These are phyloP conservation scores for Trimorus sp. DNA, from an alignment of 2,888 invertebrate species.

Conservation along the genomic window DNA sequence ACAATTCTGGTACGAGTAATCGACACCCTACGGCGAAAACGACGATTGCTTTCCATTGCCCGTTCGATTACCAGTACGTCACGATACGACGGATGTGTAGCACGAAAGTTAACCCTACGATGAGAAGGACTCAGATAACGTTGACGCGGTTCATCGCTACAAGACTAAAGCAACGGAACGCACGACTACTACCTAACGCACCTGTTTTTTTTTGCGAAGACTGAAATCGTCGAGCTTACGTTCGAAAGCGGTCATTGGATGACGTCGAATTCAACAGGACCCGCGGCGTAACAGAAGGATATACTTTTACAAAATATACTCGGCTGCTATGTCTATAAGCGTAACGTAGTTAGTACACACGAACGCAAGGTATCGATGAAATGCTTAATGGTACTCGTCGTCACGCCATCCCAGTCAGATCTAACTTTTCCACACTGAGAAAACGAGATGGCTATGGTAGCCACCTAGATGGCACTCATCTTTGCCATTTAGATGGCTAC, in stretches of 20 bases:
- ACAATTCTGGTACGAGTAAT: slow-evolving; percentile 64
- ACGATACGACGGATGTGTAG: slow-evolving; percentile 19
- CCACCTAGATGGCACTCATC: too few species aligned
- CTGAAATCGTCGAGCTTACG: slow-evolving; percentile 12
- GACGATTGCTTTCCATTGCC: too few species aligned
- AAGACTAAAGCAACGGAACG: too few species aligned
- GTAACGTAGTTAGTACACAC: slow-evolving; percentile 23
- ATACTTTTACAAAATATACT: slow-evolving; percentile 23
- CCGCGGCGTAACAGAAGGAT: neutral
- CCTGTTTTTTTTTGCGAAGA: slow-evolving; percentile 28
- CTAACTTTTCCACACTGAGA: too few species aligned
- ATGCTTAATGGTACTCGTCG: too few species aligned
- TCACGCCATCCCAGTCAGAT: too few species aligned
- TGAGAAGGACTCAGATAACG: neutral
- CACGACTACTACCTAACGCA: neutral
- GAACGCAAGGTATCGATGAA: slow-evolving; percentile 1
- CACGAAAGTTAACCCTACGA: slow-evolving; percentile 23
- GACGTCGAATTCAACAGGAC: slow-evolving; percentile 4
- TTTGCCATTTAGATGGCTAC: too few species aligned
- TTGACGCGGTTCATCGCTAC: too few species aligned
- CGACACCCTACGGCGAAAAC: slow-evolving; percentile 14
- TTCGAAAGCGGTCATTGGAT: slow-evolving; percentile 7
- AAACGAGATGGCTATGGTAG: too few species aligned
- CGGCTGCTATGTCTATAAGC: slow-evolving; percentile 26
- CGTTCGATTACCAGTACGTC: slow-evolving; percentile 35